Evolutionary conservation across 2,888 invertebrate species (phyloP).

Genomic region (Rapana venosa): DNA sequence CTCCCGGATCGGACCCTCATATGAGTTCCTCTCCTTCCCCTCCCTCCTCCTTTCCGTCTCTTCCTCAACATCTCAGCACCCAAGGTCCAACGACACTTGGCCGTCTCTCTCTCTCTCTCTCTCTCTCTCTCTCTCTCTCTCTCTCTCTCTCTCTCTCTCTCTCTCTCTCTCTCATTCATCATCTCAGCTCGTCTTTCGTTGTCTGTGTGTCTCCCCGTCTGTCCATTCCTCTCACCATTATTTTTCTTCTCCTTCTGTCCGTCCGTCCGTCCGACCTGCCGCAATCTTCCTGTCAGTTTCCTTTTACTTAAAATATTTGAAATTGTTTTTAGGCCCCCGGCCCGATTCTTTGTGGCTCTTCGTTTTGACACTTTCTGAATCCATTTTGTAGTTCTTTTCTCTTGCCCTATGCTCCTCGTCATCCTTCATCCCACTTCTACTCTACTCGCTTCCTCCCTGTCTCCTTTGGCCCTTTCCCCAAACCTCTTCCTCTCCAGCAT

Average conservation of each 20-base stretch:
- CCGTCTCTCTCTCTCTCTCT: neutral
- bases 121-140: neutral
- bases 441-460: neutral
- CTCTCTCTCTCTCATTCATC: neutral
- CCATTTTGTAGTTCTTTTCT: neutral
- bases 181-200: neutral
- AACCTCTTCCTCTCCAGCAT: neutral
- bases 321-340: slow-evolving; percentile 4
- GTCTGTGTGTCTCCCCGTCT: neutral
- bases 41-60: neutral
- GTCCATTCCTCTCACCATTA: neutral
- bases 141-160: slow-evolving; percentile 4
- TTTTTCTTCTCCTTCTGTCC: neutral
- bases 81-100: neutral
- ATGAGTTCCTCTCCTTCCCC: neutral
- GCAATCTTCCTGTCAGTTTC: slow-evolving; percentile 2
- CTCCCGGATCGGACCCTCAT: neutral
- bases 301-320: slow-evolving; percentile 13
- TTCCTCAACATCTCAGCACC: neutral
- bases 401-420: neutral
- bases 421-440: neutral
- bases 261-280: neutral
- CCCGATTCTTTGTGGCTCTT: neutral
- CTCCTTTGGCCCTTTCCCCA: neutral
- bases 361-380: neutral